A percentile compares a stretch with the other conserved stretches of the same genome.
These are phyloP conservation scores for Pandemis cinnamomeana DNA, from an alignment of 2,888 invertebrate genomes.

Conservation along the genomic window DNA sequence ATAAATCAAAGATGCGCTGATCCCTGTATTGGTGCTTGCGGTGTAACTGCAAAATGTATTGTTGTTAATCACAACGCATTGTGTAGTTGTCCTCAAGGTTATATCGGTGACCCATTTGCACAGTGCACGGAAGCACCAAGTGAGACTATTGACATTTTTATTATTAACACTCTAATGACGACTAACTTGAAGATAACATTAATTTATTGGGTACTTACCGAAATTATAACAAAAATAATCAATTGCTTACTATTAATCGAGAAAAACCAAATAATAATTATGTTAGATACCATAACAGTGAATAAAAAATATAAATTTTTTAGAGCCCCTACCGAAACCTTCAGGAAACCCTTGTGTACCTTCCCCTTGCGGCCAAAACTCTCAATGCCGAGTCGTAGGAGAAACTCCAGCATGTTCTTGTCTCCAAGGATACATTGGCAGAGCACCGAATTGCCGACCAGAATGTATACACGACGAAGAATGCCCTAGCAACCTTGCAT, in stretches of 20 bases:
- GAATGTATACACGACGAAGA: conserved; percentile 94
- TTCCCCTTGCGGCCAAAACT: conserved; percentile 93
- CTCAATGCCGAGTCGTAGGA: conserved; percentile 91
- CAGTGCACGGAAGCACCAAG: conserved; percentile 88
- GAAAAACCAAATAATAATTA: not conserved
- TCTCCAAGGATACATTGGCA: conserved; percentile 90
- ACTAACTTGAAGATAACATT: conserved; percentile 37
- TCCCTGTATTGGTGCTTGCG: conserved; percentile 93
- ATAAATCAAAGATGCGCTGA: conserved; percentile 91
- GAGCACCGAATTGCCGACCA: conserved; percentile 93
- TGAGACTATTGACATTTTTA: conserved; percentile 73
- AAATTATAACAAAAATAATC: conserved; percentile 15
- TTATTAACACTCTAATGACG: conserved; percentile 39
- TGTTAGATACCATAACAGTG: not conserved
- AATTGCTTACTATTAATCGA: not conserved
- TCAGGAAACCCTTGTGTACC: conserved; percentile 90
- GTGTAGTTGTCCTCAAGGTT: conserved; percentile 91
- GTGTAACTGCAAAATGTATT: conserved; percentile 91
- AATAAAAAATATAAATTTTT: conserved; percentile 52
- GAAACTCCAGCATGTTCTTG: conserved; percentile 93
- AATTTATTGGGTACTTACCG: not conserved
- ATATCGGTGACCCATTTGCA: conserved; percentile 92
- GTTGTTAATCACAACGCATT: conserved; percentile 94
- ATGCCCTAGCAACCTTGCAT: conserved; percentile 93
- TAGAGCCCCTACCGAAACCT: conserved; percentile 83